Percentiles rank a stretch among this genome's conserved stretches.
These are phyloP conservation scores for Morpho helenor DNA, from an alignment of 2,888 invertebrate species.

Conservation along the genomic window DNA sequence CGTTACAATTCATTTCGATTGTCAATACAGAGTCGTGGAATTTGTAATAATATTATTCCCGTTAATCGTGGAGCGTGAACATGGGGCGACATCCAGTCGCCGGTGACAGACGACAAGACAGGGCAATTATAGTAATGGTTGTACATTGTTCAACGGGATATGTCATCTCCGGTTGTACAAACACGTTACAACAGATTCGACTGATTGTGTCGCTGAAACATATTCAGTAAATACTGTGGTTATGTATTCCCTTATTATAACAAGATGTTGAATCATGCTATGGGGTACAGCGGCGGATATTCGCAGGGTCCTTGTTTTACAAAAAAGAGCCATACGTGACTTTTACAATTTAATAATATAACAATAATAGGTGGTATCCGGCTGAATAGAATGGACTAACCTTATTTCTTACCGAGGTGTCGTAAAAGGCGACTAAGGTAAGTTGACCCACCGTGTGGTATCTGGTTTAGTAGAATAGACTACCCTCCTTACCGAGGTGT, in stretches of 20 bases:
- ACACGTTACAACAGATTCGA: constrained; percentile 12
- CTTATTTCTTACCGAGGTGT: too few relatives aligned
- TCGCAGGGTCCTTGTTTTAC: too few relatives aligned
- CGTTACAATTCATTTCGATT: neutral
- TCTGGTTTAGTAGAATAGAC: too few relatives aligned
- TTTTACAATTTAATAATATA: too few relatives aligned
- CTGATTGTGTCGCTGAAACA: constrained; percentile 7
- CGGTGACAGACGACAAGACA: constrained; percentile 19
- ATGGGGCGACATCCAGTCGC: constrained; percentile 31
- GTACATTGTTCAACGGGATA: constrained; percentile 17
- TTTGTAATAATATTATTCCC: constrained; percentile 2
- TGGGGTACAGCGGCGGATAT: too few relatives aligned
- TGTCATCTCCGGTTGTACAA: constrained; percentile 8
- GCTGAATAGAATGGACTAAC: too few relatives aligned
- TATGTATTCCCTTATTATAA: neutral
- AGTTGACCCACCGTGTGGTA: too few relatives aligned
- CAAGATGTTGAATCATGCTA: neutral
- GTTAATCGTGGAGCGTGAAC: constrained; percentile 1
- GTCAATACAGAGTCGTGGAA: neutral
- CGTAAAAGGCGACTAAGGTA: too few relatives aligned
- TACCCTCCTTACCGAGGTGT: too few relatives aligned
- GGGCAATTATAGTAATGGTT: constrained; percentile 20
- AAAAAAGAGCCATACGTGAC: too few relatives aligned
- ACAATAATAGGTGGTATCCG: too few relatives aligned
- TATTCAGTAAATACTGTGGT: neutral